Evolutionary conservation across 2,888 invertebrate species (phyloP), one percentile per base, ranked within the genome.

Genomic region (Hymenopus coronatus): DNA sequence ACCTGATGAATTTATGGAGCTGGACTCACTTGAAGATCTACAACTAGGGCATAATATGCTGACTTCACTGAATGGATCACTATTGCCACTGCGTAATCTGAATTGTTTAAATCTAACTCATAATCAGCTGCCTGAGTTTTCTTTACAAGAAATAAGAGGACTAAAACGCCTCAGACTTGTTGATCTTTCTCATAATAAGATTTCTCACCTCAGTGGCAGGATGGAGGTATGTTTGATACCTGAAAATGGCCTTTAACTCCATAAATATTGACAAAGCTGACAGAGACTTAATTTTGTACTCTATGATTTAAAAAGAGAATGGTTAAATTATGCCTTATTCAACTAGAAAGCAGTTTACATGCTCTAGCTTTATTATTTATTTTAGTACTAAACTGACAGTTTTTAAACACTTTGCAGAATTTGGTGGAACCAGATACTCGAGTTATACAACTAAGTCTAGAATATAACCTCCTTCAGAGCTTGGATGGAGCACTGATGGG

Each of bases 401-500:
- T 33, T 6, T 33, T 33, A 33, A 33, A 54, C 12, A 15, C 15
- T 40, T 88, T 94, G 90, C 94, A 97, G 95, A 97, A 97, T 93
- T 93, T 96, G 90, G 96, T 97, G n/a, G 96, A 97, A 91, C 95
- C 96, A 91, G 96, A 97, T 91, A 96, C 97, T 6, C 94, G 95
- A 91, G 94, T 97, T 2, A 94, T 96, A 83, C 97, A 97, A 91
- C 93, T 98, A 90, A 94, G 96, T 83, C 93, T 97, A 90, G 96
- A 97, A 91, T 95, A 97, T 92, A 98, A 98, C 92, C 94, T 95
- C 89, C 93, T 98, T 83, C 94, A 95, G 83, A 95, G 94, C 54
- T 93, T 98, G 88, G 97, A 96, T 90, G 97, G 97, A 1, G 96
- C 97, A 0, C 92, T 97, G 89, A 95, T 96, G 92, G 97, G 97